phyloP scores from a whole-genome alignment of 2,113 vertebrate genomes.

The Microtus montanus region DNA sequence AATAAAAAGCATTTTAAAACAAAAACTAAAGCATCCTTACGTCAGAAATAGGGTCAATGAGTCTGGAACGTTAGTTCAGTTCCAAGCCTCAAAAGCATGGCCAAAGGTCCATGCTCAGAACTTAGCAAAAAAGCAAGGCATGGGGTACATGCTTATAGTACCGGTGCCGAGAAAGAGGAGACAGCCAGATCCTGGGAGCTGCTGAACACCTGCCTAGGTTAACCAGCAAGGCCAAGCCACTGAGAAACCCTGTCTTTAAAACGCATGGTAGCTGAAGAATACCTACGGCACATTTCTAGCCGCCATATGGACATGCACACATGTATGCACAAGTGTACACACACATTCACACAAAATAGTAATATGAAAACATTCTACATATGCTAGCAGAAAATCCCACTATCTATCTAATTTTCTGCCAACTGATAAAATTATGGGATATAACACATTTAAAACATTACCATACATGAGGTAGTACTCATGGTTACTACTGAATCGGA shows the following conservation, averaged over 20 bases:
- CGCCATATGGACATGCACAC: not conserved
- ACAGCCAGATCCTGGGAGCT: not conserved
- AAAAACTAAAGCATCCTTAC: not conserved
- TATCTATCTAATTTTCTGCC: not conserved
- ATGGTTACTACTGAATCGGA: not conserved
- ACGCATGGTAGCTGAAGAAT: not conserved
- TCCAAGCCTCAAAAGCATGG: not conserved
- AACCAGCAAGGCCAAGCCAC: not conserved
- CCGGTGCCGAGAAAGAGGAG: not conserved
- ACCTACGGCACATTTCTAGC: not conserved
- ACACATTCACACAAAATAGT: not conserved
- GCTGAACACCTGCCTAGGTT: not conserved
- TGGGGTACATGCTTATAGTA: not conserved
- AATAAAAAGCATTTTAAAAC: not conserved
- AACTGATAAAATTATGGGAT: not conserved
- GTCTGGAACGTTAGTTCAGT: not conserved
- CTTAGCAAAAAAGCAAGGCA: not conserved
- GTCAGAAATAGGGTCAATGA: not conserved
- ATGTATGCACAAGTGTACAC: not conserved
- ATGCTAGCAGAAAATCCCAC: not conserved
- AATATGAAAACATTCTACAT: conserved; percentile 25
- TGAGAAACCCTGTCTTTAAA: not conserved
- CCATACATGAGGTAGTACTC: not conserved
- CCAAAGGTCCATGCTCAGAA: not conserved
- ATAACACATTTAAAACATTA: not conserved